Percentiles rank a stretch among this genome's conserved stretches.
phyloP scores from a whole-genome alignment of 2,113 vertebrate genomes.

The Mesembrinibis cayennensis region DNA sequence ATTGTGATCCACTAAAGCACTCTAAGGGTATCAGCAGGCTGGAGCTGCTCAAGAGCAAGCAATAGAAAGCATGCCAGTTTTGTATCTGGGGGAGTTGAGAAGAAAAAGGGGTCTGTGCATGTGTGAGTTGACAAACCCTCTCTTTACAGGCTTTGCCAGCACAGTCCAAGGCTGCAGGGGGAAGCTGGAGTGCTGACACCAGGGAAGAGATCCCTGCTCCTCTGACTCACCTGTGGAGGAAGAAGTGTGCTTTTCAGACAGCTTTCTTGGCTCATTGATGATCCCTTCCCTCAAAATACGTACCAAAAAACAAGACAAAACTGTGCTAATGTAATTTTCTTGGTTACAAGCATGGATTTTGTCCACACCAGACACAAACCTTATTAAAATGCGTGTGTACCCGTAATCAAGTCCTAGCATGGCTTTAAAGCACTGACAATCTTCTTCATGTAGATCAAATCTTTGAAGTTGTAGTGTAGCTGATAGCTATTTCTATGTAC shows the following conservation, averaged over 20 bases:
- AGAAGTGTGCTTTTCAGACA: not conserved
- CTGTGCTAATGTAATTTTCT: not conserved
- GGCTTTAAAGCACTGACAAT: not conserved
- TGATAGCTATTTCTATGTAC: not conserved
- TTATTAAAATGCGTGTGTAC: not conserved
- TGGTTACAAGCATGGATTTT: not conserved
- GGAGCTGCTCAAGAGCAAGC: not conserved
- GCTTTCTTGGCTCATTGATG: not conserved
- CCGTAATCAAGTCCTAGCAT: not conserved
- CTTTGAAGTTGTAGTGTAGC: not conserved
- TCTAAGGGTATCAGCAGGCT: not conserved
- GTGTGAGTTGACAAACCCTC: not conserved
- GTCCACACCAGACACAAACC: not conserved
- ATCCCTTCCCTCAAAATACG: not conserved
- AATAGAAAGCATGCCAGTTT: not conserved
- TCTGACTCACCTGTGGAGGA: not conserved
- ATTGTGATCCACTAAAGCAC: not conserved
- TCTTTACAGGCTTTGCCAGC: not conserved
- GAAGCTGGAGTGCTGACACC: rapidly evolving
- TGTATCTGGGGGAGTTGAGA: not conserved
- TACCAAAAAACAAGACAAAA: not conserved
- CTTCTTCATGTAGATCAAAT: not conserved
- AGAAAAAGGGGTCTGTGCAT: not conserved
- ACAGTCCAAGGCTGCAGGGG: not conserved
- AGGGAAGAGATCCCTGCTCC: not conserved